phyloP scores from a whole-genome alignment of 1,140 invertebrate species.

The Stegodyphus mimosarum region DNA sequence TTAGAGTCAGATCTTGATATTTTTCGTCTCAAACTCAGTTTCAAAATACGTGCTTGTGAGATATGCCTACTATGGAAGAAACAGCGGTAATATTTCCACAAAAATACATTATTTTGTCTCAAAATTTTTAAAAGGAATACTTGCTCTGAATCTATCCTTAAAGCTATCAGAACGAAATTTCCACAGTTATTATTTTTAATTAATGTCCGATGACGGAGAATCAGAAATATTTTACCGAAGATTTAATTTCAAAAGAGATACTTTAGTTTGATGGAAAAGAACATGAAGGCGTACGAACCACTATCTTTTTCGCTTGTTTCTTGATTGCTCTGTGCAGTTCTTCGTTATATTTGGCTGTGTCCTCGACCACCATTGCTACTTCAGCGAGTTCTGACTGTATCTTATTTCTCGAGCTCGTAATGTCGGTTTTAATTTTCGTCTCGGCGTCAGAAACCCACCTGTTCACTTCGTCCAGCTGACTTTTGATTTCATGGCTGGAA shows the following conservation, averaged over 20 bases:
- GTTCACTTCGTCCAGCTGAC: conserved; percentile 95
- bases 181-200: not conserved
- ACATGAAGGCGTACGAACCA: conserved; percentile 68
- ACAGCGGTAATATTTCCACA: too few relatives aligned
- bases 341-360: conserved; percentile 96
- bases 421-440: conserved; percentile 93
- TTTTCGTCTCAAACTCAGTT: too few relatives aligned
- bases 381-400: conserved; percentile 96
- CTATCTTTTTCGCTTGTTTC: conserved; percentile 88
- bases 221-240: not conserved
- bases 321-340: conserved; percentile 97
- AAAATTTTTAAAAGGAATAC: not conserved
- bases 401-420: conserved; percentile 97
- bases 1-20: too few relatives aligned
- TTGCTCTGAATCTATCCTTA: not conserved
- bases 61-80: too few relatives aligned
- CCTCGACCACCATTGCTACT: conserved; percentile 92
- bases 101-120: not conserved
- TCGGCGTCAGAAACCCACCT: conserved; percentile 94
- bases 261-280: not conserved
- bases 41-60: too few relatives aligned
- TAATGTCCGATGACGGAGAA: not conserved
- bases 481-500: conserved; percentile 92
- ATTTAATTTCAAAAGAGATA: not conserved
- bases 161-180: not conserved